Evolutionary conservation across 2,888 invertebrate species (phyloP).

Genomic region (Rhamnusium bicolor): DNA sequence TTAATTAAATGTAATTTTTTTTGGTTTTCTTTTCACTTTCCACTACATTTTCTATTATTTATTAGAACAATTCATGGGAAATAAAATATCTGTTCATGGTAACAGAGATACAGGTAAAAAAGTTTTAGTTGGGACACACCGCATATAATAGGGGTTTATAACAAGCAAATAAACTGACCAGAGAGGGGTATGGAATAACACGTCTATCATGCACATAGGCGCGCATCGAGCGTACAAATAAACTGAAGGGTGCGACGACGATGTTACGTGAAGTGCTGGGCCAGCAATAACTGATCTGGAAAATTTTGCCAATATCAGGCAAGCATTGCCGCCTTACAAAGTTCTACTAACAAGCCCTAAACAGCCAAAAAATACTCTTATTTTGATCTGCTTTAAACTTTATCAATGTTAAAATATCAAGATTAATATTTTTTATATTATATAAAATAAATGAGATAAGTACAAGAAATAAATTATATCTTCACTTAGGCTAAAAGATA

Average conservation of each 20-base stretch:
- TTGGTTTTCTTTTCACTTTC: too few species aligned
- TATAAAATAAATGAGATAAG: too few species aligned
- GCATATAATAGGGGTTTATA: slow-evolving; percentile 30
- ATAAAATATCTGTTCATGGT: not conserved
- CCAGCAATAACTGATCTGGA: slow-evolving; percentile 75
- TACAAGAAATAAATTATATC: too few species aligned
- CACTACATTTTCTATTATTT: too few species aligned
- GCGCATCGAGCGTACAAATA: slow-evolving; percentile 67
- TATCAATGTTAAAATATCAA: not conserved
- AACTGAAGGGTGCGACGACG: slow-evolving; percentile 62
- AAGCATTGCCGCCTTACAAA: slow-evolving; percentile 30
- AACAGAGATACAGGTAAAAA: slow-evolving; percentile 12
- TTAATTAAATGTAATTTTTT: too few species aligned
- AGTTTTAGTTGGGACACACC: not conserved
- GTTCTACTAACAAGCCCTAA: slow-evolving; percentile 26
- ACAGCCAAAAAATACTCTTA: slow-evolving; percentile 14
- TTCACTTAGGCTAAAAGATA: too few species aligned
- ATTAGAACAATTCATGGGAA: too few species aligned
- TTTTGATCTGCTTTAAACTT: slow-evolving; percentile 17
- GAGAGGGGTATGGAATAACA: slow-evolving; percentile 67
- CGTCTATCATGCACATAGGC: slow-evolving; percentile 70
- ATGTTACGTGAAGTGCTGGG: slow-evolving; percentile 68
- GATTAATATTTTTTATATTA: too few species aligned
- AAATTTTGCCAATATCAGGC: slow-evolving; percentile 62
- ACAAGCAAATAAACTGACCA: slow-evolving; percentile 66